Base-by-base conservation (phyloP, 1,140 invertebrate species). In the Penaeus vannamei region DNA sequence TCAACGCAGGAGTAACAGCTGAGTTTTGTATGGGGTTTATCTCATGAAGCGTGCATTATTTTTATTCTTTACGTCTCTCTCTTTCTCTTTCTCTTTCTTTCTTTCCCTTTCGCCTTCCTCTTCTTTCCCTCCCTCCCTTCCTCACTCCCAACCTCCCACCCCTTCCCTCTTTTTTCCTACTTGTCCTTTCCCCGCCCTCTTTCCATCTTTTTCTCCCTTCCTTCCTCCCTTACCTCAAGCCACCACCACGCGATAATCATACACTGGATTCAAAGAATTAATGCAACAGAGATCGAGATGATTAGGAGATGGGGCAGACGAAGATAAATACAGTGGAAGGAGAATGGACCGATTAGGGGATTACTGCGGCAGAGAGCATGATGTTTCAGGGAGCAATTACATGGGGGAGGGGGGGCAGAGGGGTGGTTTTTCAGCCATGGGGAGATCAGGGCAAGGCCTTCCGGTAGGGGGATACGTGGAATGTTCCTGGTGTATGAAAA, bases 341-440 rank as follows among this genome's bases (percentile, higher is more conserved):
- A 32, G 19, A 32, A 32, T 29, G 79, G 79, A n/a, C 1, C 29
- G 46, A 46, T 83, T 14, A 19, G n/a, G 22, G 20, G n/a, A 20
- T n/a, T 61, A 59, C 53, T 17, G 26, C 26, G 26, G 32, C 29
- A 36, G 32, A 32, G n/a, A 29, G 42, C 20, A 62, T 14, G 81
- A 46, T 42, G 77, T 42, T 80, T 80, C 46, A 19, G 32, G 77
- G 26, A 84, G 26, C 61, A 84, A 69, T 84, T 84, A 66, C 62
- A 64, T 20, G 62, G 46, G 83, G 72, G 32, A 19, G 76, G 17
- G 80, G 77, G 77, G 42, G 0, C 0, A 32, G 42, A n/a, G 77
- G 80, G 23, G 80, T 1, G 42, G 82, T 22, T 8, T 53, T 53
- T 5, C 8, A 17, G 53, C 53, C 12, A 10, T 53, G 12, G 53